Conservation (phyloP, 1,140 invertebrate species). For the Gonatopus flavifemur region DNA sequence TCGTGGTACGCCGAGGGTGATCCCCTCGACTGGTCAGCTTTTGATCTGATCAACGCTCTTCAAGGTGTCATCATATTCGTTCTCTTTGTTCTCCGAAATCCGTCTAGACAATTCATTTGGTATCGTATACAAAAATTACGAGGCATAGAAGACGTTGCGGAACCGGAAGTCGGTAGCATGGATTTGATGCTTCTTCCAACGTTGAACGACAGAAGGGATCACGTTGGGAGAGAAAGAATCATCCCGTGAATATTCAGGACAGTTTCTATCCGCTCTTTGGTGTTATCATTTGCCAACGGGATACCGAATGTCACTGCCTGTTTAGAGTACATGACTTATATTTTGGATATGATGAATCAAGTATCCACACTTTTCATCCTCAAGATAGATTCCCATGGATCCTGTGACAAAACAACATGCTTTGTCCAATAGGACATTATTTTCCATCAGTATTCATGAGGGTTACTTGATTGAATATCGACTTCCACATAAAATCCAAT, state of each 20-base stretch:
- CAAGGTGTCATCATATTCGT: conserved; percentile 59
- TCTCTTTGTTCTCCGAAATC: conserved; percentile 58
- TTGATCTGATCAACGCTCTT: conserved; percentile 59
- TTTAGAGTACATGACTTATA: too few species aligned
- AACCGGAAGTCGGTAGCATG: conserved; percentile 39
- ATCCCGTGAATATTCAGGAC: conserved; percentile 8
- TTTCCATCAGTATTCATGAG: too few species aligned
- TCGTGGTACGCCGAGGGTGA: conserved; percentile 55
- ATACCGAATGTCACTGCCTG: too few species aligned
- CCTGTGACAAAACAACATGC: too few species aligned
- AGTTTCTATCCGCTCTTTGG: too few species aligned
- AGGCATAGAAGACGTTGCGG: conserved; percentile 21
- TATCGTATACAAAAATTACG: conserved; percentile 42
- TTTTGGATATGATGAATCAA: too few species aligned
- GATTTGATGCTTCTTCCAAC: conserved; percentile 40
- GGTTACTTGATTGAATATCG: too few species aligned
- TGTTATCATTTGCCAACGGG: too few species aligned
- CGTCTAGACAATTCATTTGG: conserved; percentile 50
- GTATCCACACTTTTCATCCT: too few species aligned
- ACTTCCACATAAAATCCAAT: too few species aligned
- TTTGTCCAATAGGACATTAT: too few species aligned
- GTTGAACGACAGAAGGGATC: conserved; percentile 29
- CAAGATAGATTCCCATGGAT: too few species aligned
- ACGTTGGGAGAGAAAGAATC: conserved; percentile 6
- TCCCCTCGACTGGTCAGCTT: conserved; percentile 55